phyloP scores from a whole-genome alignment of 2,888 invertebrate species.

The Drosophila anomalata region DNA sequence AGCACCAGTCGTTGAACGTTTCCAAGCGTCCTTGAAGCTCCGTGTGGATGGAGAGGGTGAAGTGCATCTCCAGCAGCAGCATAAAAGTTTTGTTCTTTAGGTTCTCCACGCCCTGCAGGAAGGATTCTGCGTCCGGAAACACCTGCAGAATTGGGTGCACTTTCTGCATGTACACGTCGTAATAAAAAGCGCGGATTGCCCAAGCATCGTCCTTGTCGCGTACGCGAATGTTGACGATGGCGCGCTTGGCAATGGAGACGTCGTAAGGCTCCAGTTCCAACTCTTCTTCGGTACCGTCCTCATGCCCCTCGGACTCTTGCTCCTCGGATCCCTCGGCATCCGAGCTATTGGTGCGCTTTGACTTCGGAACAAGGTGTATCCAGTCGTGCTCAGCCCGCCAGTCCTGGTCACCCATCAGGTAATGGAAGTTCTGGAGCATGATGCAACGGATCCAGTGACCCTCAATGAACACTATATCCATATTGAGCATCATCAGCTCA shows the following conservation, averaged over 20 bases:
- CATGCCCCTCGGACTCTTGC: conserved; percentile 36
- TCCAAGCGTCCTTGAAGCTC: conserved; percentile 78
- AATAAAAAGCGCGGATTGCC: conserved; percentile 82
- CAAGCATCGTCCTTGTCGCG: conserved; percentile 82
- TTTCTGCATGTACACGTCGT: conserved; percentile 77
- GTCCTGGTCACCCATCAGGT: conserved; percentile 81
- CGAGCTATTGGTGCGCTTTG: conserved; percentile 47
- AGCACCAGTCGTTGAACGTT: conserved; percentile 79
- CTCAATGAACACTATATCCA: conserved; percentile 83
- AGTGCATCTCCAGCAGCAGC: conserved; percentile 81
- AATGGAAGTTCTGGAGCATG: conserved; percentile 83
- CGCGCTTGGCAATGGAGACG: conserved; percentile 78
- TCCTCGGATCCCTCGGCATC: conserved; percentile 9
- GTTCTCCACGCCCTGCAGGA: conserved; percentile 75
- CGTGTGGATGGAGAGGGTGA: conserved; percentile 77
- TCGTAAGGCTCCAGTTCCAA: conserved; percentile 79
- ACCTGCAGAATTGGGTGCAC: conserved; percentile 78
- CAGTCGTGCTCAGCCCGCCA: conserved; percentile 82
- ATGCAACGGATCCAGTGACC: conserved; percentile 81
- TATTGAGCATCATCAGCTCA: conserved; percentile 74
- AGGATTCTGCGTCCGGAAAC: conserved; percentile 75
- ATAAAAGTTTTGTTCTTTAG: conserved; percentile 82
- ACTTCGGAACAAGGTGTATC: conserved; percentile 76
- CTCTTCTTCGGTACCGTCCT: conserved; percentile 56
- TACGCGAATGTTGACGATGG: conserved; percentile 76